Base-by-base conservation (phyloP, 1,140 invertebrate species). In the Atta cephalotes region DNA sequence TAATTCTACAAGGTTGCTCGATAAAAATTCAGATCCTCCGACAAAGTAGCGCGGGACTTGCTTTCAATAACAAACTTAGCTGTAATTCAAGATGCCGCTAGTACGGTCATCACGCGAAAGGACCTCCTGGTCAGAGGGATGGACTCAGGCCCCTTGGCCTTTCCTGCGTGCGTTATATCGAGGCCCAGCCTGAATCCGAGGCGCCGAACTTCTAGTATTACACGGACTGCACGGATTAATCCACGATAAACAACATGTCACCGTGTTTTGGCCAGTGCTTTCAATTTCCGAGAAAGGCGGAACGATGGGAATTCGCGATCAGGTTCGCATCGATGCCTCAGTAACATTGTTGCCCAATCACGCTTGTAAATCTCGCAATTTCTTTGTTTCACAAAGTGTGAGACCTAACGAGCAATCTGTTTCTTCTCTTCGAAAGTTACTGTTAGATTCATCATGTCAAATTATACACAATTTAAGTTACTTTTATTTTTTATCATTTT, bases 121-220 rank as follows among this genome's bases (percentile, higher is more conserved):
- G 53, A 87, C 60, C 58, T 53, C 66, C 51, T 63, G 35, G n/a
- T 85, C 58, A 16, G 68, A 18, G 45, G 80, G 28, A 74, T 39
- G 45, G n/a, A 35, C 51, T 31, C 4, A 18, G 65, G 9, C 31
- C 58, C 16, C 65, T 49, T 10, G 31, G 63, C 56, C 65, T 72
- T 39, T 71, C 74, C 39, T 68, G 35, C 70, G 21, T 39, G 35
- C 70, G 51, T 39, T 39, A 82, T 39, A 49, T 6, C 28, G 51
- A 35, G 66, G 25, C 18, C 35, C 25, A 53, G 81, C 31, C 35
- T 0, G 82, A 56, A 65, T 51, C 66, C 66, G 12, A 78, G 63
- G 51, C 53, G 88, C 51, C 49, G 63, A 85, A 78, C 87, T 88
- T 87, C 86, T 89, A 87, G 86, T 88, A 74, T 89, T 85, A 87